phyloP scores from a whole-genome alignment of 1,140 invertebrate genomes.

The Pemphigus obesinymphae region DNA sequence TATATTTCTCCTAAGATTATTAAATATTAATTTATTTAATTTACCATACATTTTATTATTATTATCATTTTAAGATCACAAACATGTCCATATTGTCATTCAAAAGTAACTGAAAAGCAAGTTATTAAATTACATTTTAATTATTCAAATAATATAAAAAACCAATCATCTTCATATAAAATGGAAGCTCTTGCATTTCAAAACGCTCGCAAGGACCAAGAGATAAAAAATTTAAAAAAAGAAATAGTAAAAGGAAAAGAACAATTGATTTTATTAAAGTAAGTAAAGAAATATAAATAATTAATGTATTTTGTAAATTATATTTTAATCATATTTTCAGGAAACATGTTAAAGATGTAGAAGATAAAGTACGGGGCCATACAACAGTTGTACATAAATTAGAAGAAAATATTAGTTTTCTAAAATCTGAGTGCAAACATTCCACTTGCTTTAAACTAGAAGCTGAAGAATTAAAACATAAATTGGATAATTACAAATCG shows the following conservation, averaged over 20 bases:
- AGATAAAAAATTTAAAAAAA: slow-evolving; percentile 11
- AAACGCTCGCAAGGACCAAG: slow-evolving; percentile 8
- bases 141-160: slow-evolving; percentile 51
- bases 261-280: slow-evolving; percentile 9
- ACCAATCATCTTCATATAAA: slow-evolving; percentile 26
- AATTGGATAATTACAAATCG: slow-evolving; percentile 51
- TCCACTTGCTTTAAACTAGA: slow-evolving; percentile 54
- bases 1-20: too few species aligned
- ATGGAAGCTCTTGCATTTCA: slow-evolving; percentile 3
- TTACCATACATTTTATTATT: not conserved
- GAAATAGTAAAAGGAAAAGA: slow-evolving; percentile 28
- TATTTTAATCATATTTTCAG: slow-evolving; percentile 48
- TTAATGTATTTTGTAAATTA: not conserved
- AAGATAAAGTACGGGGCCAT: slow-evolving; percentile 52
- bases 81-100: slow-evolving; percentile 67
- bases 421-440: slow-evolving; percentile 55
- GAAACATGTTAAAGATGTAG: slow-evolving; percentile 53
- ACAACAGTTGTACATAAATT: slow-evolving; percentile 54
- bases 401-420: slow-evolving; percentile 54
- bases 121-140: slow-evolving; percentile 62
- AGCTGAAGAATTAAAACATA: slow-evolving; percentile 54
- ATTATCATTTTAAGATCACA: slow-evolving; percentile 52
- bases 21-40: too few species aligned
- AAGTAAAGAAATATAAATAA: not conserved
- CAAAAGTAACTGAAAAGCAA: slow-evolving; percentile 57